These are phyloP conservation scores for Palythoa heliodiscus DNA, from an alignment of 92 coral and sea anemone genomes.

Conservation along the genomic window DNA sequence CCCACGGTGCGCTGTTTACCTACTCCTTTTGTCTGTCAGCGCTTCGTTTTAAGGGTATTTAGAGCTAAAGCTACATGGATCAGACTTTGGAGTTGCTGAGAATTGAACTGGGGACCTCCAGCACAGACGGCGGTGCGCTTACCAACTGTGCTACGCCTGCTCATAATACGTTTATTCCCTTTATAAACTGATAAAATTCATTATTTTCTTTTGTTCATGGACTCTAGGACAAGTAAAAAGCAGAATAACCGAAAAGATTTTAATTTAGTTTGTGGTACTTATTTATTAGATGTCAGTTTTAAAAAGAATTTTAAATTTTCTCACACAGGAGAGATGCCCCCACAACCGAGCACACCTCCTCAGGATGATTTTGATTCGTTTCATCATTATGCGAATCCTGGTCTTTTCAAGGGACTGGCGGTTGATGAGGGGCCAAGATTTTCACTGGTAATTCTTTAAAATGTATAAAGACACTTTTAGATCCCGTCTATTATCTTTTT, in stretches of 20 bases:
- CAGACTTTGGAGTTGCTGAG: no score
- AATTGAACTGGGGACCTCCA: no score
- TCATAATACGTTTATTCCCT: no score
- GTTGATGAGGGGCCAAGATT: slow-evolving; percentile 42
- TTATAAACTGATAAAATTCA: no score
- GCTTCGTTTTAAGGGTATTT: no score
- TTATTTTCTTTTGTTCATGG: no score
- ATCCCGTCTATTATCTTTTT: neutral
- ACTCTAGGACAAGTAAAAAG: no score
- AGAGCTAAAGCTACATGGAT: no score
- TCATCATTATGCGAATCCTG: slow-evolving; percentile 33
- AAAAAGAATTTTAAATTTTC: neutral
- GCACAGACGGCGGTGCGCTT: no score
- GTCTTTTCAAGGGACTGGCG: slow-evolving; percentile 22
- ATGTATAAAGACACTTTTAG: neutral
- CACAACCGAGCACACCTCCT: neutral
- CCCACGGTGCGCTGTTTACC: no score
- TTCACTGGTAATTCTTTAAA: slow-evolving; percentile 13
- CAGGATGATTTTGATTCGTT: slow-evolving; percentile 28
- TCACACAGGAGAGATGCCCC: neutral
- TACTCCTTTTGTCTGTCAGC: no score
- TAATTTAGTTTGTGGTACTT: neutral
- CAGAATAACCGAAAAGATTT: neutral
- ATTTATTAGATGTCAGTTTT: neutral
- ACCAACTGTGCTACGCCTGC: no score